Percentiles rank a stretch among this genome's conserved stretches.
Conservation (phyloP, 2,113 vertebrate genomes). For the Panthera tigris region DNA sequence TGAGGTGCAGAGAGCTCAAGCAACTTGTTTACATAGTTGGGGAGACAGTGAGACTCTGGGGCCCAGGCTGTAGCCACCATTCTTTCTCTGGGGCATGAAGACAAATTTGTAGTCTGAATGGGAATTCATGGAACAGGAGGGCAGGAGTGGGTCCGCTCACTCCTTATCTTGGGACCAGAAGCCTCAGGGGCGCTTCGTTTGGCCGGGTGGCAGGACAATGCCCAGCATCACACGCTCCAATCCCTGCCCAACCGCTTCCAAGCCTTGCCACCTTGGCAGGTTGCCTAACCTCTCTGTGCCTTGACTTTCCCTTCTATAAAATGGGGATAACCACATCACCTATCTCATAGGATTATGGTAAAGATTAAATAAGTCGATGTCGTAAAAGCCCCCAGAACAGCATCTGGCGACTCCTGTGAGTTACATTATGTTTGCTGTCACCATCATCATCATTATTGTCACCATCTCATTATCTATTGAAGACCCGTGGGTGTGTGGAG, state of each 20-base stretch:
- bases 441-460: not conserved
- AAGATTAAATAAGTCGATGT: not conserved
- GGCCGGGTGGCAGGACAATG: not conserved
- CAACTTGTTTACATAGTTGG: not conserved
- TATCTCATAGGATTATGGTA: not conserved
- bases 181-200: not conserved
- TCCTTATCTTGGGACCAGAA: not conserved
- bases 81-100: not conserved
- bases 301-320: not conserved
- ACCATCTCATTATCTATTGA: not conserved
- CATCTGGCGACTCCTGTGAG: not conserved
- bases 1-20: not conserved
- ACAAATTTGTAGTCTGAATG: not conserved
- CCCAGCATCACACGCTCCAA: not conserved
- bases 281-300: not conserved
- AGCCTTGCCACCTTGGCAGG: not conserved
- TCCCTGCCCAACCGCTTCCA: not conserved
- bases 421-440: not conserved
- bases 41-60: not conserved
- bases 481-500: not conserved
- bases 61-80: not conserved
- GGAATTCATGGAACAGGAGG: not conserved
- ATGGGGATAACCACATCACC: not conserved
- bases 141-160: not conserved
- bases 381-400: not conserved